A percentile compares a stretch with the other conserved stretches of the same genome.
These are phyloP conservation scores for Pachypanchax playfairii DNA, from an alignment of 2,113 vertebrate genomes.

Conservation along the genomic window DNA sequence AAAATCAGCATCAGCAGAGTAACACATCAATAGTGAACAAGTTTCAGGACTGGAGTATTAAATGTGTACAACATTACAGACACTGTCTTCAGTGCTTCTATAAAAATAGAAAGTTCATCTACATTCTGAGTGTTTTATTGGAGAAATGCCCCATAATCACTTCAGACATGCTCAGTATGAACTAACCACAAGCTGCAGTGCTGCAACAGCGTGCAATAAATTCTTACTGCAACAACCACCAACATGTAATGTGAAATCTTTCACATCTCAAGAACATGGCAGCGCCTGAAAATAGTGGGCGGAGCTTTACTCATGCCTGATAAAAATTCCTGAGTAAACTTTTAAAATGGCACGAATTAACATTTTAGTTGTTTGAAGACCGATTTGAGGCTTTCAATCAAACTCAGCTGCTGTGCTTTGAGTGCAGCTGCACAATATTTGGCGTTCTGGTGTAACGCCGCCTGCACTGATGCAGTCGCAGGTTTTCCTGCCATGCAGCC, in stretches of 20 bases:
- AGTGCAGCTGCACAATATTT: too few relatives aligned
- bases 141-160: too few relatives aligned
- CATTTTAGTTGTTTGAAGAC: not conserved
- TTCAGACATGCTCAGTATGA: slow-evolving; percentile 1
- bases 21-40: too few relatives aligned
- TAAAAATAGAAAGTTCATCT: slow-evolving; percentile 59
- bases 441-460: too few relatives aligned
- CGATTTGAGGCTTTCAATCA: slow-evolving; percentile 21
- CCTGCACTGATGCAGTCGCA: too few relatives aligned
- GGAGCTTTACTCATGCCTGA: slow-evolving; percentile 18
- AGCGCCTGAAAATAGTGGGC: not conserved
- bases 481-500: too few relatives aligned
- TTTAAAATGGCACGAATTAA: slow-evolving; percentile 32
- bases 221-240: not conserved
- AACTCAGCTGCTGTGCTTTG: too few relatives aligned
- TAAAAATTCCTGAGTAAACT: slow-evolving; percentile 43
- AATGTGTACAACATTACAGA: slow-evolving; percentile 2
- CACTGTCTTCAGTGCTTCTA: slow-evolving; percentile 20
- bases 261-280: not conserved
- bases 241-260: slow-evolving; percentile 2
- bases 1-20: too few relatives aligned
- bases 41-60: too few relatives aligned
- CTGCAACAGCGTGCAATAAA: slow-evolving; percentile 5
- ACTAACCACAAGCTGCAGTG: not conserved
- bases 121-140: too few relatives aligned